Evolutionary conservation across 2,888 invertebrate species (phyloP).

Genomic region (Ypsolopha sequella): DNA sequence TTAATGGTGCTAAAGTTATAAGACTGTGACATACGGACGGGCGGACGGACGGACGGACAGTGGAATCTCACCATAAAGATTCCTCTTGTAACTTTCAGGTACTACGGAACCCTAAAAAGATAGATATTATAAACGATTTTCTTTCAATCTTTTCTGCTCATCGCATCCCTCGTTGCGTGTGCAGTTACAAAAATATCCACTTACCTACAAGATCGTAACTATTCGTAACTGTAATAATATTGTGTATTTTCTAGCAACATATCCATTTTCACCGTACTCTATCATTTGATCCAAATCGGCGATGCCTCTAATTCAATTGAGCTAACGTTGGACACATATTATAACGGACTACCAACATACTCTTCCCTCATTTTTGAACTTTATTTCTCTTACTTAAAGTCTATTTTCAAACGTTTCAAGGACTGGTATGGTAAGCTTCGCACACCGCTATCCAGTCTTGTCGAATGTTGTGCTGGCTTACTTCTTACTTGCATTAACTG

Average conservation of each 20-base stretch:
- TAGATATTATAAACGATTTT: too few relatives aligned
- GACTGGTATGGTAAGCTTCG: slow-evolving; percentile 2
- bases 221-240: neutral
- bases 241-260: neutral
- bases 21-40: too few relatives aligned
- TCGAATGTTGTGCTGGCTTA: neutral
- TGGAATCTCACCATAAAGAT: too few relatives aligned
- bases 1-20: too few relatives aligned
- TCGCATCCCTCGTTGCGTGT: neutral
- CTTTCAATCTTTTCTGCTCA: neutral
- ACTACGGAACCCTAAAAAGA: too few relatives aligned
- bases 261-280: too few relatives aligned
- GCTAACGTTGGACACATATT: neutral
- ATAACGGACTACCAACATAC: neutral
- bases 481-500: slow-evolving; percentile 17
- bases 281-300: neutral
- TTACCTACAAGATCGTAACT: neutral
- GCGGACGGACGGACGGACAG: too few relatives aligned
- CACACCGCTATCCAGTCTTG: slow-evolving; percentile 24
- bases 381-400: neutral
- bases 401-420: neutral
- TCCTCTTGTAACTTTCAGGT: too few relatives aligned
- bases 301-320: neutral
- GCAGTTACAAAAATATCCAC: neutral
- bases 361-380: neutral